phyloP scores from a whole-genome alignment of 2,113 vertebrate species.

The Atractosteus spatula region DNA sequence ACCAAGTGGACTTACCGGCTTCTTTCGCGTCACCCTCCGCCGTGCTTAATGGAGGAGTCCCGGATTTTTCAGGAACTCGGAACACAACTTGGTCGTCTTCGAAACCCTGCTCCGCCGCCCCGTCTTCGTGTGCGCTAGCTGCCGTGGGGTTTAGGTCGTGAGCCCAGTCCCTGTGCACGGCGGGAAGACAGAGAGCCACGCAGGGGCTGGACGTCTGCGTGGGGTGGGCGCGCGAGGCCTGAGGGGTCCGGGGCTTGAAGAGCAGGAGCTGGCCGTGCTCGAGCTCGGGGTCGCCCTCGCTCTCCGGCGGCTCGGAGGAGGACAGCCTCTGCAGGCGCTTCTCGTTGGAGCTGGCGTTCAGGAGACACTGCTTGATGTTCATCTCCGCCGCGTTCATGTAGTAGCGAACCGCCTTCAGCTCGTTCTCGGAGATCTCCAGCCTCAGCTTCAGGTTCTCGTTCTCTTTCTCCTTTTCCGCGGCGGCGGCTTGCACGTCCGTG shows the following conservation, averaged over 20 bases:
- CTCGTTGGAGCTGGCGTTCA: constrained; percentile 32
- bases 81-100: too few species aligned
- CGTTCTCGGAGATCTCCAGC: constrained; percentile 43
- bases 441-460: constrained; percentile 42
- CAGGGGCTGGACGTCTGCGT: constrained; percentile 35
- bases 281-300: constrained; percentile 15
- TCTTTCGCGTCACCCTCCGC: too few species aligned
- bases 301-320: neutral
- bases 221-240: constrained; percentile 2
- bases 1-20: too few species aligned
- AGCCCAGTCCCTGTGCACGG: constrained; percentile 38
- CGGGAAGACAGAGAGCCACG: constrained; percentile 44
- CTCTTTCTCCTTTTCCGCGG: constrained; percentile 42
- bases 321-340: neutral
- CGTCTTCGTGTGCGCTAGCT: too few species aligned
- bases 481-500: constrained; percentile 38
- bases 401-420: constrained; percentile 46
- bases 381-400: constrained; percentile 50
- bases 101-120: too few species aligned
- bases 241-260: constrained; percentile 13
- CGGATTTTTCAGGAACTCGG: too few species aligned
- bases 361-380: constrained; percentile 48
- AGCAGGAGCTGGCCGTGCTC: neutral
- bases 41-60: too few species aligned
- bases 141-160: constrained; percentile 2